Base-by-base conservation (phyloP, 2,113 vertebrate species). In the Thermophis baileyi region DNA sequence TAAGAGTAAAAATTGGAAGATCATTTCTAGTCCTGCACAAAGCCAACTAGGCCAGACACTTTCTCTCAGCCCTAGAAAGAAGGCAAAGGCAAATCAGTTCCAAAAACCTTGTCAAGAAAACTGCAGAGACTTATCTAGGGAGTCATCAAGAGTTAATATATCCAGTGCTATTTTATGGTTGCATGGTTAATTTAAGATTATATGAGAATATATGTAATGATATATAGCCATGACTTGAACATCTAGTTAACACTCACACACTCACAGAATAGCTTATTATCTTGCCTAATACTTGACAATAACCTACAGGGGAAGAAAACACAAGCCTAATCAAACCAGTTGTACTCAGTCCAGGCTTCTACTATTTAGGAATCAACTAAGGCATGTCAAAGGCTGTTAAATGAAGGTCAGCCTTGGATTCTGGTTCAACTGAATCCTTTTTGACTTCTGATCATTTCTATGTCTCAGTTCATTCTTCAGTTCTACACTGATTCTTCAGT, bases 301-400 rank as follows among this genome's bases (percentile, higher is more conserved):
- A 81, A 40, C 2, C 14, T 20, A 20, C 2, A 18, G 1, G 2
- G 6, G 1, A 1, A 1, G 14, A 40, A 40, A 40, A 40, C 2
- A 40, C 16, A 40, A 3, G 6, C 7, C 35, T 40, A 40, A 40
- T 40, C 35, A 22, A 81, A 35, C 35, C 35, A 81, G 3, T 40
- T 81, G 16, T 40, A 40, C 2, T 81, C 7, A 81, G 18, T 20
- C 69, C 7, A 81, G 6, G 1, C 2, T 40, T 40, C 35, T 81
- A 40, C 16, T 22, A 81, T 81, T 40, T 40, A 40, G 35, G 6
- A 8, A 40, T 20, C 69, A 81, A 20, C 63, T 69, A 35, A 69
- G 63, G 63, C 18, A 81, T 20, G 6, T 40, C 69, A 81, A 20
- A 81, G 35, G 18, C 6, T 40, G 69, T 40, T 20, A 40, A 40